Percentiles rank a stretch among this genome's conserved stretches.
Evolutionary conservation across 2,888 invertebrate species (phyloP).

Genomic region (Mesopsocus fuscifrons): DNA sequence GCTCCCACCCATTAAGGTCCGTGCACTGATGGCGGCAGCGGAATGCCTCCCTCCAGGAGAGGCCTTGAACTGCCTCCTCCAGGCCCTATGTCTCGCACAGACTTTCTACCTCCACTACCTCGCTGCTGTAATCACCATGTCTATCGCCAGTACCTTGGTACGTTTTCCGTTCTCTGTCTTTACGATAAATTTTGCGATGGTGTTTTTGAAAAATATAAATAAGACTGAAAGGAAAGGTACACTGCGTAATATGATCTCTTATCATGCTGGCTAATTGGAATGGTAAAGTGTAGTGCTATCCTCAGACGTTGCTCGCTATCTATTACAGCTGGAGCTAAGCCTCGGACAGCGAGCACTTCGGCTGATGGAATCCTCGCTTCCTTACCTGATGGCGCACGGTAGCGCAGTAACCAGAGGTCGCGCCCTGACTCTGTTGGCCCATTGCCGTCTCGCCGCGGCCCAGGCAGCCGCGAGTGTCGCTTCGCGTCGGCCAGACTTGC

Average conservation of each 20-base stretch:
- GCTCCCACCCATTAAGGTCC: constrained; percentile 32
- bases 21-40: constrained; percentile 48
- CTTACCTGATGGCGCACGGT: constrained; percentile 59
- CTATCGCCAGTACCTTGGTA: constrained; percentile 55
- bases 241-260: too few species aligned
- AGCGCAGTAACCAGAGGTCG: constrained; percentile 63
- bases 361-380: constrained; percentile 47
- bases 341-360: constrained; percentile 56
- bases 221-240: too few species aligned
- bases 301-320: too few species aligned
- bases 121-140: constrained; percentile 51
- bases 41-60: constrained; percentile 32
- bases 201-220: too few species aligned
- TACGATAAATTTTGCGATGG: constrained; percentile 6
- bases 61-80: constrained; percentile 32
- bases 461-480: constrained; percentile 22
- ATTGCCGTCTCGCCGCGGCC: constrained; percentile 53
- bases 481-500: constrained; percentile 9
- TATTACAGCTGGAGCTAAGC: constrained; percentile 47
- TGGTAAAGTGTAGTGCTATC: too few species aligned
- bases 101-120: constrained; percentile 60
- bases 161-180: constrained; percentile 11
- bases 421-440: constrained; percentile 53
- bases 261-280: too few species aligned
- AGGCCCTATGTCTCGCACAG: constrained; percentile 54